These are phyloP conservation scores for Quadroppia sp. DNA, from an alignment of 2,888 invertebrate genomes.

Conservation along the genomic window DNA sequence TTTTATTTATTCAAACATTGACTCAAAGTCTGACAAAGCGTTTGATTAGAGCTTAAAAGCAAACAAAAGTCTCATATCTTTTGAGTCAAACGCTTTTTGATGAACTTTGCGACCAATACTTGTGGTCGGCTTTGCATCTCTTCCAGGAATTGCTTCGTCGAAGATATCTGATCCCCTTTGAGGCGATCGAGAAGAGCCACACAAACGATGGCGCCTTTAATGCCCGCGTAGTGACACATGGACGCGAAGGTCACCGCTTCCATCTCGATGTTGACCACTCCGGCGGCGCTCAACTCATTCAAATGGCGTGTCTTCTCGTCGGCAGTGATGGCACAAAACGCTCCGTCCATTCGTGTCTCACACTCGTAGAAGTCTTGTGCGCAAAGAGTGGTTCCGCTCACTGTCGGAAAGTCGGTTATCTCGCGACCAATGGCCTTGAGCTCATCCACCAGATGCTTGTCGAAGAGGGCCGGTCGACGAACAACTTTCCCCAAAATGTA, in stretches of 20 bases:
- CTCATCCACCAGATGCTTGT: conserved; percentile 72
- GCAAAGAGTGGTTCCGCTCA: conserved; percentile 89
- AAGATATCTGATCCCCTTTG: conserved; percentile 85
- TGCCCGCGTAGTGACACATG: conserved; percentile 85
- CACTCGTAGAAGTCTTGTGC: conserved; percentile 96
- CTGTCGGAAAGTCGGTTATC: conserved; percentile 65
- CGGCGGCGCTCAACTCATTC: conserved; percentile 60
- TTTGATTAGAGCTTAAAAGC: too few relatives aligned
- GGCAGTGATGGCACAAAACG: conserved; percentile 89
- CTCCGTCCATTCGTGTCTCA: conserved; percentile 91
- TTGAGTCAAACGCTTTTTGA: conserved; percentile 66
- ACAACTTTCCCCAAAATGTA: conserved; percentile 77
- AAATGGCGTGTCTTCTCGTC: conserved; percentile 86
- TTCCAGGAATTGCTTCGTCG: conserved; percentile 79
- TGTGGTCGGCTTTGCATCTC: conserved; percentile 90
- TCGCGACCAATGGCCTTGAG: conserved; percentile 68
- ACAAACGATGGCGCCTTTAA: conserved; percentile 88
- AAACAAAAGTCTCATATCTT: too few relatives aligned
- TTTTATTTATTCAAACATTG: too few relatives aligned
- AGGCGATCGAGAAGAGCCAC: conserved; percentile 86
- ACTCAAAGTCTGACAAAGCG: too few relatives aligned
- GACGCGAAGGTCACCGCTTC: conserved; percentile 91
- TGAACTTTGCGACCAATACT: conserved; percentile 73
- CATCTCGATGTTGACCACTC: conserved; percentile 95
- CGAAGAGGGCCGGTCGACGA: conserved; percentile 75